Conservation (phyloP, 2,888 invertebrate genomes). For the Pollenia labialis region DNA sequence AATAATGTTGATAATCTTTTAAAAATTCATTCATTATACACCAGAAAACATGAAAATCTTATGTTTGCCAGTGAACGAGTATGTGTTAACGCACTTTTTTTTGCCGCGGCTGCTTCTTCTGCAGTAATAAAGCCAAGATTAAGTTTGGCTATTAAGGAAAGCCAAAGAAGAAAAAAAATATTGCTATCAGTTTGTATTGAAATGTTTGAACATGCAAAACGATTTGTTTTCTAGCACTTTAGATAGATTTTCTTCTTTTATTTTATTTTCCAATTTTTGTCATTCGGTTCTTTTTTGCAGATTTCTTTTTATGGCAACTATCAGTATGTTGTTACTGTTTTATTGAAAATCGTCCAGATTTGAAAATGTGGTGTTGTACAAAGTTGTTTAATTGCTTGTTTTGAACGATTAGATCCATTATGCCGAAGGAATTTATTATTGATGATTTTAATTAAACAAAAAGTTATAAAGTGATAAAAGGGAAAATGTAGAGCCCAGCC, state of each 20-base stretch:
- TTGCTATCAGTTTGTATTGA: slow-evolving; percentile 70
- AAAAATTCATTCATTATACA: slow-evolving; percentile 72
- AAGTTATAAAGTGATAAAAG: neutral
- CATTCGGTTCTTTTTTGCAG: slow-evolving; percentile 2
- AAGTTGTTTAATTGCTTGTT: slow-evolving; percentile 65
- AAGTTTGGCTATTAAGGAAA: slow-evolving; percentile 22
- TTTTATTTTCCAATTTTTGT: neutral
- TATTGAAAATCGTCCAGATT: slow-evolving; percentile 54
- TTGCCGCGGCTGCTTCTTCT: neutral
- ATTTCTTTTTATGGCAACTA: slow-evolving; percentile 46
- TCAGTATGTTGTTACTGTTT: slow-evolving; percentile 48
- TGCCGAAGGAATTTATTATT: slow-evolving; percentile 58
- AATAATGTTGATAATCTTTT: slow-evolving; percentile 71
- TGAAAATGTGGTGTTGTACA: slow-evolving; percentile 41
- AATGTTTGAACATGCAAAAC: slow-evolving; percentile 71
- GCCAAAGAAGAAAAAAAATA: slow-evolving; percentile 5
- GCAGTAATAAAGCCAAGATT: neutral
- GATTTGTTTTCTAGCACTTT: slow-evolving; percentile 72
- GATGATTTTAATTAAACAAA: slow-evolving; percentile 49
- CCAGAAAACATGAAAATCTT: slow-evolving; percentile 57
- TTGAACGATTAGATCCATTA: slow-evolving; percentile 64
- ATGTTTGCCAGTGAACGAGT: slow-evolving; percentile 6
- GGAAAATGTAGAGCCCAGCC: too few species aligned
- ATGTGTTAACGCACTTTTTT: slow-evolving; percentile 65
- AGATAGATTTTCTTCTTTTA: slow-evolving; percentile 48